phyloP scores from a whole-genome alignment of 2,888 invertebrate species.

The Drosophila lutescens region DNA sequence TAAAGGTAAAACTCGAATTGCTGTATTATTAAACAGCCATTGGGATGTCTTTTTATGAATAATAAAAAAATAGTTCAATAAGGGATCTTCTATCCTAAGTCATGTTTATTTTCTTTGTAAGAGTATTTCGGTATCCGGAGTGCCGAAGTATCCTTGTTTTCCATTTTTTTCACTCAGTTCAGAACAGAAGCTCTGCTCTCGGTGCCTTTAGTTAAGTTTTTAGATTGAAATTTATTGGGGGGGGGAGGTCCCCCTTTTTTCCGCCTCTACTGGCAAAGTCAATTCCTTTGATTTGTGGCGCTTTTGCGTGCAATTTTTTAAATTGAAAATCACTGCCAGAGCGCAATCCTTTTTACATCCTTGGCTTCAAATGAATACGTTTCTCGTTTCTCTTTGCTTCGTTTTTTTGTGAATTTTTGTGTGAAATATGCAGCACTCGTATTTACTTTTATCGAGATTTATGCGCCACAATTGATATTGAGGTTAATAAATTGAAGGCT shows the following conservation, averaged over 20 bases:
- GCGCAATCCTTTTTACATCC: conserved; percentile 75
- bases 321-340: conserved; percentile 77
- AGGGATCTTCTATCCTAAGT: too few species aligned
- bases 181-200: conserved; percentile 37
- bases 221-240: conserved; percentile 78
- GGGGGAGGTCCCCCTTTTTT: conserved; percentile 26
- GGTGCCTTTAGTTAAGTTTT: conserved; percentile 75
- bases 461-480: conserved; percentile 77
- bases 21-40: too few species aligned
- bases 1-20: too few species aligned
- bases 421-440: conserved; percentile 72
- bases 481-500: conserved; percentile 78
- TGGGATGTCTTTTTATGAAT: too few species aligned
- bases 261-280: conserved; percentile 57
- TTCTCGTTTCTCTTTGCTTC: conserved; percentile 51
- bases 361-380: conserved; percentile 68
- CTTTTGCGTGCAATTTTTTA: conserved; percentile 80
- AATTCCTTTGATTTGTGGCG: conserved; percentile 81
- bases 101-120: not conserved
- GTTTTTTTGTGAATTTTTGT: conserved; percentile 30
- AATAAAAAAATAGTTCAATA: too few species aligned
- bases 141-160: not conserved
- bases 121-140: conserved; percentile 2
- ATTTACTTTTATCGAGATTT: conserved; percentile 79
- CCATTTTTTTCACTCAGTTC: conserved; percentile 24